Evolutionary conservation across 2,888 invertebrate species (phyloP).

Genomic region (Yponomeuta cagnagella): DNA sequence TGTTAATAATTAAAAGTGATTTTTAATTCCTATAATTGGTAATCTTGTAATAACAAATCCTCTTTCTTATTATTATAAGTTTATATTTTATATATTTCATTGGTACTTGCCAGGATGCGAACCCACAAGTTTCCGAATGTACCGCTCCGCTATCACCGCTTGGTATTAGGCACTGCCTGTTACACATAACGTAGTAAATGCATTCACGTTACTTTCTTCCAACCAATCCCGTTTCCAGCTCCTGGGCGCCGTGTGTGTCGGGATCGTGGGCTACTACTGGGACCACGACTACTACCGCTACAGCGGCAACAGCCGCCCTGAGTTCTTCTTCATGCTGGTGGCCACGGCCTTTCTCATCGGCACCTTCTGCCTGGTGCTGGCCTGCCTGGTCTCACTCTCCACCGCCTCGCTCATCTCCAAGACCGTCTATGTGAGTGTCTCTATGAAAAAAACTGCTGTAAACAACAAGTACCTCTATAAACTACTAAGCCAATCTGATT

Average conservation of each 20-base stretch:
- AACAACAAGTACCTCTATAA: too few species aligned
- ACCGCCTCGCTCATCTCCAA: conserved; percentile 90
- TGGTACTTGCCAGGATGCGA: too few species aligned
- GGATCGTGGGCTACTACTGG: conserved; percentile 78
- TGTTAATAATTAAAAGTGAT: too few species aligned
- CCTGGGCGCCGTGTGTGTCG: conserved; percentile 84
- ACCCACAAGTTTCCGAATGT: too few species aligned
- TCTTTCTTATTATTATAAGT: too few species aligned
- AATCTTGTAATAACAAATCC: too few species aligned
- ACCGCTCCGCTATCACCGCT: too few species aligned
- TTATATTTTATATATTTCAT: too few species aligned
- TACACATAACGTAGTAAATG: not conserved
- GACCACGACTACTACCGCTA: conserved; percentile 44
- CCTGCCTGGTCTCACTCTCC: conserved; percentile 86
- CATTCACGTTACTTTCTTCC: not conserved
- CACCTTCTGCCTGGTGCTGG: conserved; percentile 83
- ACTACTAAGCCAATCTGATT: too few species aligned
- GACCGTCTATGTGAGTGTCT: conserved; percentile 84
- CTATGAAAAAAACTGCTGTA: not conserved
- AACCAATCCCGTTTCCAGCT: conserved; percentile 63
- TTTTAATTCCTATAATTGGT: too few species aligned
- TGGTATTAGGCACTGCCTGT: too few species aligned
- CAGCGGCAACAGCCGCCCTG: conserved; percentile 52
- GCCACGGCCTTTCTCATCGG: conserved; percentile 86
- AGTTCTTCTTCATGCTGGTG: conserved; percentile 84